Conservation (phyloP, 2,797 vertebrate genomes). For the Schizopygopsis pylzovi region DNA sequence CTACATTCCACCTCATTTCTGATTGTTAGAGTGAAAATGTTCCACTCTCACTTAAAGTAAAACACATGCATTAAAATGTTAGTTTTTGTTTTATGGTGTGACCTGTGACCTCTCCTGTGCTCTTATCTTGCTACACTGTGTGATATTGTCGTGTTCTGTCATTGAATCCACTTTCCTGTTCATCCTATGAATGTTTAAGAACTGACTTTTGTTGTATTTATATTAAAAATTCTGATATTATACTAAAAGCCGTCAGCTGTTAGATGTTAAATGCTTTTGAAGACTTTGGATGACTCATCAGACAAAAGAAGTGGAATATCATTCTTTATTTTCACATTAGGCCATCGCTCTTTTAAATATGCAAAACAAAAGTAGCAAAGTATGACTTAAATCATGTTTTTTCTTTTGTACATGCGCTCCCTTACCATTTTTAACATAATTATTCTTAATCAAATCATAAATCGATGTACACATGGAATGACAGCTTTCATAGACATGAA, state of each 20-base stretch:
- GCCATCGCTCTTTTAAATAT: constrained; percentile 12
- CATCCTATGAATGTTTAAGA: constrained; percentile 19
- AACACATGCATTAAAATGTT: not conserved
- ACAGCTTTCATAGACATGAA: constrained; percentile 11
- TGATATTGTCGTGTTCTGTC: not conserved
- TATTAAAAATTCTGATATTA: constrained; percentile 36
- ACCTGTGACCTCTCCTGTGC: constrained; percentile 23
- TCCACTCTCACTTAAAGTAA: not conserved
- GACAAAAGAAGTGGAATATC: constrained; percentile 10
- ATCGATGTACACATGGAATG: constrained; percentile 28
- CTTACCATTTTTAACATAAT: constrained; percentile 28
- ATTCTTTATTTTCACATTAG: constrained; percentile 14
- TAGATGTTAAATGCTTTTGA: not conserved
- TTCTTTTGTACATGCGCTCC: constrained; percentile 21
- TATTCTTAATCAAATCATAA: constrained; percentile 13
- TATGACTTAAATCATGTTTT: constrained; percentile 1
- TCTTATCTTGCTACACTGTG: constrained; percentile 8
- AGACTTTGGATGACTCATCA: not conserved
- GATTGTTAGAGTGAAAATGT: not conserved
- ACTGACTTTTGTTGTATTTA: constrained; percentile 43
- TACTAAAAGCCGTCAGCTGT: not conserved
- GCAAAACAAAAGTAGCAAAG: constrained; percentile 11
- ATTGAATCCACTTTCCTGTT: constrained; percentile 1
- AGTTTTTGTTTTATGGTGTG: constrained; percentile 1
- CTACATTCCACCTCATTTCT: not conserved